Percentiles rank a stretch among this genome's conserved stretches.
Evolutionary conservation across 2,888 invertebrate genomes (phyloP).

Genomic region (Eupithecia inturbata): DNA sequence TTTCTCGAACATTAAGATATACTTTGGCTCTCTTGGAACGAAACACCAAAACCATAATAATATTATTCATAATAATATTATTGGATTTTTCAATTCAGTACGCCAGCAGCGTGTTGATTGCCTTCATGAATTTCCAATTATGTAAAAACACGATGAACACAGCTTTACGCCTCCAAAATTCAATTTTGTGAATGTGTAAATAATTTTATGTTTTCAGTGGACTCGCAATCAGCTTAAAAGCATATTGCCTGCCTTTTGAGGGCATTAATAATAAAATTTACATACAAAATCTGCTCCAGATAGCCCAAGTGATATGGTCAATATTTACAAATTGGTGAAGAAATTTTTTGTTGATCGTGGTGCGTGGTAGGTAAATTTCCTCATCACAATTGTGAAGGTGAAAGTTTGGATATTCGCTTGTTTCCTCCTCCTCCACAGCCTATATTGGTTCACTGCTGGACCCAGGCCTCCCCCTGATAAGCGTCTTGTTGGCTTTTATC

Average conservation of each 20-base stretch:
- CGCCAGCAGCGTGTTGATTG: background rate
- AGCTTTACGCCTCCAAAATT: conserved; percentile 17
- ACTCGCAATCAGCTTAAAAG: conserved; percentile 26
- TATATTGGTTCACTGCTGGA: no score
- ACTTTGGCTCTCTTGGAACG: background rate
- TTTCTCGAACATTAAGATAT: no score
- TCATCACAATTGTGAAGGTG: background rate
- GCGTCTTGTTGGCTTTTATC: no score
- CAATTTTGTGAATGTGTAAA: conserved; percentile 20
- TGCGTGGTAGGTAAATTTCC: background rate
- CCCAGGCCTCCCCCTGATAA: no score
- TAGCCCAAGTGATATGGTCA: background rate
- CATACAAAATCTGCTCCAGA: conserved; percentile 12
- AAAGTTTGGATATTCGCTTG: background rate
- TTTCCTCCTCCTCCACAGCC: no score
- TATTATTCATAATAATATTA: background rate
- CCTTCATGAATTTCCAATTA: background rate
- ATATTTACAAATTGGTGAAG: conserved; percentile 9
- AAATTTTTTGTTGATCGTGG: conserved; percentile 5
- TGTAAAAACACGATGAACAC: conserved; percentile 8
- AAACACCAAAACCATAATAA: background rate
- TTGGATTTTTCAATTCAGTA: background rate
- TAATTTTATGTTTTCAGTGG: conserved; percentile 22
- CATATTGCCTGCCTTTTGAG: conserved; percentile 14
- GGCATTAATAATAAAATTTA: conserved; percentile 18